phyloP scores from a whole-genome alignment of 2,113 vertebrate species.

The Salminus brasiliensis region DNA sequence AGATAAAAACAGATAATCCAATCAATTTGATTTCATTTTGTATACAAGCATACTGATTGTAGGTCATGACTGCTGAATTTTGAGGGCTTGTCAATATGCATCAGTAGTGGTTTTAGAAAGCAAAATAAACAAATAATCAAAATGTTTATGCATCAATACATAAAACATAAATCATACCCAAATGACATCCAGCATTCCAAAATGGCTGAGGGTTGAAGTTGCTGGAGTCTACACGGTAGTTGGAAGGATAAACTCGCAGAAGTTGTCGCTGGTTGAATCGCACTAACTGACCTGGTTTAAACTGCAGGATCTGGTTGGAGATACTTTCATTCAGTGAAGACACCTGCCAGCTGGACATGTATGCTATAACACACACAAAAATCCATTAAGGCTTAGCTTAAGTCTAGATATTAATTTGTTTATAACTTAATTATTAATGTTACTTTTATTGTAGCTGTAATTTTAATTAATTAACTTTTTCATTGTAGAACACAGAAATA shows the following conservation, averaged over 20 bases:
- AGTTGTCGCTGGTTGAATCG: constrained; percentile 93
- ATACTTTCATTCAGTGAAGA: constrained; percentile 93
- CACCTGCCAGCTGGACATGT: constrained; percentile 90
- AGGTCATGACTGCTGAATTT: too few relatives aligned
- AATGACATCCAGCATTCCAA: constrained; percentile 95
- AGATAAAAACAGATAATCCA: too few relatives aligned
- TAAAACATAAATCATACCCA: constrained; percentile 82
- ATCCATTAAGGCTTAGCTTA: not conserved
- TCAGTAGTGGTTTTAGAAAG: not conserved
- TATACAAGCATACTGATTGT: too few relatives aligned
- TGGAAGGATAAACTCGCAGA: constrained; percentile 91
- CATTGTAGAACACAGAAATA: too few relatives aligned
- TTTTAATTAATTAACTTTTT: too few relatives aligned
- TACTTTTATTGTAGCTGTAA: not conserved
- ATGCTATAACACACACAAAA: constrained; percentile 57
- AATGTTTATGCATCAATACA: not conserved
- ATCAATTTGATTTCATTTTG: too few relatives aligned
- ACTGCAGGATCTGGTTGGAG: constrained; percentile 90
- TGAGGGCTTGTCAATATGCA: too few relatives aligned
- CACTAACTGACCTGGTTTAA: constrained; percentile 84
- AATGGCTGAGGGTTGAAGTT: constrained; percentile 96
- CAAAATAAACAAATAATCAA: not conserved
- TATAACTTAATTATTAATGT: not conserved
- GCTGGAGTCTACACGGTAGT: constrained; percentile 93
- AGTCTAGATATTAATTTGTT: not conserved